Evolutionary conservation across 2,113 vertebrate genomes (phyloP), one percentile per base, ranked within the genome.

Genomic region (Prinia subflava): DNA sequence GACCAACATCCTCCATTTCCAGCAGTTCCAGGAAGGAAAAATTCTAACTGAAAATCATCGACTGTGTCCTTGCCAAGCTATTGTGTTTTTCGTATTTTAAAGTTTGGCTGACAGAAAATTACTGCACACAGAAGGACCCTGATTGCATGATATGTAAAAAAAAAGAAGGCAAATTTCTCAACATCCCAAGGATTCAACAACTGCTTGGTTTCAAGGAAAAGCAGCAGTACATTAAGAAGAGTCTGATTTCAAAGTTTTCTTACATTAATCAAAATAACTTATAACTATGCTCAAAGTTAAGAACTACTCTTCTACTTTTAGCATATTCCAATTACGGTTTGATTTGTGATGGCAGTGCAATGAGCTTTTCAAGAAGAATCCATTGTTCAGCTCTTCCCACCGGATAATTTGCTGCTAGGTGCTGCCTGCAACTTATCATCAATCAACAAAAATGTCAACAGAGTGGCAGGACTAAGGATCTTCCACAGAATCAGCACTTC

Each of bases 371-470:
- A 96, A 93, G 94, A n/a, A 83, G 44, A 90, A 89, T 67, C 92
- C 92, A 97, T 97, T 97, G 94, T 96, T 95, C 94, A 2, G 50
- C 19, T 94, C 95, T 96, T 93, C 96, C 94, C 95, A 95, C 94
- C 12, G 83, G 91, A 63, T 92, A 94, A 97, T 97, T 92, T 94
- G 95, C 95, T 95, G 90, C 90, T 90, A 94, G 95, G 95, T 94
- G 64, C 96, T 94, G 92, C 86, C 88, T 91, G 95, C 91, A 94
- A 96, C 80, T 97, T 87, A 78, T 92, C 90, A 96, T 96, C 95
- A 85, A 94, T 97, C 94, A 96, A 97, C 90, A 97, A 93, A 92
- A 95, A 86, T 44, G 95, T 90, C 96, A 96, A 96, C 90, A 95
- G 92, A 60, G 73, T 52, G 73, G 83, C 92, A 96, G 60, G 39